phyloP scores from a whole-genome alignment of 2,113 vertebrate species.

The Clarias macrocephalus region DNA sequence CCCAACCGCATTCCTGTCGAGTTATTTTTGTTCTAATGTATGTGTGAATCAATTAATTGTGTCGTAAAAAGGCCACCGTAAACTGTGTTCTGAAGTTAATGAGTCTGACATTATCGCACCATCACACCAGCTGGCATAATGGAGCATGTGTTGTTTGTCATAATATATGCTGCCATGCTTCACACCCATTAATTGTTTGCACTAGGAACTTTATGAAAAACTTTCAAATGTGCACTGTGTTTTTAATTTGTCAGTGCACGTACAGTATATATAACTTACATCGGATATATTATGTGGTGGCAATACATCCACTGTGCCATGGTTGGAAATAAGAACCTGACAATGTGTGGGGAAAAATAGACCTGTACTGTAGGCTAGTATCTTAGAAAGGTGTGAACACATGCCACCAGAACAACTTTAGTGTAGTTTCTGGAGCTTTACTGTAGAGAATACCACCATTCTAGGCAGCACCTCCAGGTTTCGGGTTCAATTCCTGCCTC shows the following conservation, averaged over 20 bases:
- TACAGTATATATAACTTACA: not conserved
- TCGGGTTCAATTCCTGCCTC: no score
- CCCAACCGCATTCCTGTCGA: constrained; percentile 88
- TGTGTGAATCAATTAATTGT: constrained; percentile 98
- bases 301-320: not conserved
- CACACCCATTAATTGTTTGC: constrained; percentile 92
- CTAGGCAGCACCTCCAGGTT: no score
- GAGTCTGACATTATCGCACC: constrained; percentile 97
- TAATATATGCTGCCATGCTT: constrained; percentile 93
- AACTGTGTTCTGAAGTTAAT: constrained; percentile 98
- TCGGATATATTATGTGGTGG: not conserved
- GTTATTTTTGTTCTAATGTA: constrained; percentile 98
- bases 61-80: constrained; percentile 93
- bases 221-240: constrained; percentile 25
- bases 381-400: not conserved
- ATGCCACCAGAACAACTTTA: not conserved
- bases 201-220: constrained; percentile 77
- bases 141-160: constrained; percentile 99
- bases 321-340: not conserved
- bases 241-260: not conserved
- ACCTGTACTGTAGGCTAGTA: not conserved
- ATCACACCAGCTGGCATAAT: constrained; percentile 97
- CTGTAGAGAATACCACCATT: not conserved
- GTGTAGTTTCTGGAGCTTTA: not conserved
- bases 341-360: not conserved